A percentile compares a stretch with the other conserved stretches of the same genome.
Conservation (phyloP, 2,888 invertebrate species). For the Agrilus cyanescens region DNA sequence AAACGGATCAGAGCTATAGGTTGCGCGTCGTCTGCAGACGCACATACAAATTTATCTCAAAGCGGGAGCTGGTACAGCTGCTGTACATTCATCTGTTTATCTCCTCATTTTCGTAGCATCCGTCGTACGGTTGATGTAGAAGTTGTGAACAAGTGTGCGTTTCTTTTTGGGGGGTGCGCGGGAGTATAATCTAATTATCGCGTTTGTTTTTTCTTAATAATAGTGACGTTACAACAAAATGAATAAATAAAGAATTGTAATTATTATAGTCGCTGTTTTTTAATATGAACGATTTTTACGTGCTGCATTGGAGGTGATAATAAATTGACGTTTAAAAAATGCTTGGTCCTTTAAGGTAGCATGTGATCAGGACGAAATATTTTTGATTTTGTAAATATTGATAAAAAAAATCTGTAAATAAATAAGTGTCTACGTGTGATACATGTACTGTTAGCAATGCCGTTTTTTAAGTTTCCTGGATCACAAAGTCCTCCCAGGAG, state of each 20-base stretch:
- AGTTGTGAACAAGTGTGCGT: neutral
- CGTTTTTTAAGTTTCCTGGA: slow-evolving; percentile 25
- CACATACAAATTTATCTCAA: too few relatives aligned
- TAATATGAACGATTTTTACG: too few relatives aligned
- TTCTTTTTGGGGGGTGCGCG: neutral
- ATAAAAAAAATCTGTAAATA: slow-evolving; percentile 1
- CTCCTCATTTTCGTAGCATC: neutral
- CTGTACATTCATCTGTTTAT: neutral
- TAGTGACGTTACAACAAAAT: too few relatives aligned
- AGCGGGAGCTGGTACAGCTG: too few relatives aligned
- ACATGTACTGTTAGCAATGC: slow-evolving; percentile 14
- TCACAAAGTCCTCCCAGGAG: slow-evolving; percentile 25
- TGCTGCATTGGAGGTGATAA: too few relatives aligned
- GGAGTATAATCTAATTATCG: neutral
- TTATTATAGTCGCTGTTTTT: too few relatives aligned
- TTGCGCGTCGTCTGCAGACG: too few relatives aligned
- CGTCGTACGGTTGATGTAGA: neutral
- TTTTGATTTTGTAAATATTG: too few relatives aligned
- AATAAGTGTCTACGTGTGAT: neutral
- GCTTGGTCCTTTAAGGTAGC: slow-evolving; percentile 1
- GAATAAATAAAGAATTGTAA: too few relatives aligned
- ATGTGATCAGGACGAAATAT: neutral
- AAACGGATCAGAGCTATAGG: too few relatives aligned
- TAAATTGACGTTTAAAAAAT: neutral
- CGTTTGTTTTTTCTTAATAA: neutral